These are phyloP conservation scores for Odontamblyopus lacepedii DNA, from an alignment of 2,797 vertebrate genomes.

Conservation along the genomic window DNA sequence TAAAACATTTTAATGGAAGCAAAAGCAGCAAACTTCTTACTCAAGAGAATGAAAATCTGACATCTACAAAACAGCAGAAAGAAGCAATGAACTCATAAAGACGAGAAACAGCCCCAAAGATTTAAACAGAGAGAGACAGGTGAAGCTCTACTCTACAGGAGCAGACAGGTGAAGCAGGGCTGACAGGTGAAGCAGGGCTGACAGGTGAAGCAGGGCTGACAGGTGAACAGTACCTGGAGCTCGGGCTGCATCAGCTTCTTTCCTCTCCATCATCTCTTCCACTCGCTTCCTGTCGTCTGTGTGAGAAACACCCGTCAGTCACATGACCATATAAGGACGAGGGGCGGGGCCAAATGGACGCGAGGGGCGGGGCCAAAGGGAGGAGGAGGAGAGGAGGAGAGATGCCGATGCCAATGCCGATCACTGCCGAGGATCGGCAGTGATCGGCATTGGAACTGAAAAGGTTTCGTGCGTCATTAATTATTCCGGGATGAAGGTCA, in stretches of 20 bases:
- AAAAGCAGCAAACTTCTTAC: not conserved
- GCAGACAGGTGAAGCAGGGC: not conserved
- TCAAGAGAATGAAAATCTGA: not conserved
- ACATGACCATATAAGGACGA: not conserved
- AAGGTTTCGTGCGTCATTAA: no score
- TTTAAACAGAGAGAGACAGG: not conserved
- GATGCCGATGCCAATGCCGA: no score
- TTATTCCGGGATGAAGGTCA: no score
- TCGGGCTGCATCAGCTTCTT: not conserved
- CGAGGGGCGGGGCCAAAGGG: not conserved
- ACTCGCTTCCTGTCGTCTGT: constrained; percentile 3
- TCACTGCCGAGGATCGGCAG: no score
- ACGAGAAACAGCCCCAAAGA: not conserved
- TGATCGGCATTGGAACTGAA: no score
- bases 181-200: not conserved
- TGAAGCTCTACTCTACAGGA: not conserved
- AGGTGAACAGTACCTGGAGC: constrained; percentile 6
- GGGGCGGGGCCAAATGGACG: not conserved
- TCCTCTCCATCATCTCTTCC: not conserved
- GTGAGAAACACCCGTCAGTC: not conserved
- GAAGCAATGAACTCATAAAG: not conserved
- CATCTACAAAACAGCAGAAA: not conserved
- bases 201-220: not conserved
- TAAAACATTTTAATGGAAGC: not conserved
- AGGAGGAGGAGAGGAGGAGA: no score